Conservation (phyloP, 2,888 invertebrate genomes). For the Eupithecia centaureata region DNA sequence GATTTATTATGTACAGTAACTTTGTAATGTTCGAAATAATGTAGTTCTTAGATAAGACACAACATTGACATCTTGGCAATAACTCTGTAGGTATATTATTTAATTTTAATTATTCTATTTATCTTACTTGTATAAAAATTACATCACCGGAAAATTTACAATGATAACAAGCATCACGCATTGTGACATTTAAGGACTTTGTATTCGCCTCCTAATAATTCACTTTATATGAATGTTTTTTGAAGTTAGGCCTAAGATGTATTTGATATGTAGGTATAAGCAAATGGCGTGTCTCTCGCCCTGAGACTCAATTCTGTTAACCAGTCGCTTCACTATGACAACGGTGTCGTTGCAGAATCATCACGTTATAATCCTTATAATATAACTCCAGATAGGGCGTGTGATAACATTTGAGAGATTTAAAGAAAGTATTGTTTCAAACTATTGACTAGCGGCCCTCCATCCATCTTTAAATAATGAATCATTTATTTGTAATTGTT, state of each 20-base stretch:
- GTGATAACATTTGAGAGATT: too few species aligned
- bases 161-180: neutral
- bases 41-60: neutral
- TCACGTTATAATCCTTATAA: too few species aligned
- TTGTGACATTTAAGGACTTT: neutral
- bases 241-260: constrained; percentile 3
- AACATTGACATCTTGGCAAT: neutral
- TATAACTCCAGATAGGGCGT: too few species aligned
- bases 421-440: neutral
- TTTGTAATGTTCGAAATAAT: neutral
- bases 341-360: neutral
- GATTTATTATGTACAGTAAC: neutral
- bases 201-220: neutral
- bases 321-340: neutral
- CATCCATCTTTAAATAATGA: too few species aligned
- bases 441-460: neutral
- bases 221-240: neutral
- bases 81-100: too few species aligned
- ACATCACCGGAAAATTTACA: neutral
- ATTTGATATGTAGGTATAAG: neutral
- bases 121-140: neutral
- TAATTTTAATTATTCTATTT: neutral
- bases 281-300: neutral
- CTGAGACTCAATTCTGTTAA: neutral
- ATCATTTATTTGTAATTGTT: too few species aligned